phyloP scores from a whole-genome alignment of 92 coral and sea anemone species.

The Umimayanthus chanpuru region DNA sequence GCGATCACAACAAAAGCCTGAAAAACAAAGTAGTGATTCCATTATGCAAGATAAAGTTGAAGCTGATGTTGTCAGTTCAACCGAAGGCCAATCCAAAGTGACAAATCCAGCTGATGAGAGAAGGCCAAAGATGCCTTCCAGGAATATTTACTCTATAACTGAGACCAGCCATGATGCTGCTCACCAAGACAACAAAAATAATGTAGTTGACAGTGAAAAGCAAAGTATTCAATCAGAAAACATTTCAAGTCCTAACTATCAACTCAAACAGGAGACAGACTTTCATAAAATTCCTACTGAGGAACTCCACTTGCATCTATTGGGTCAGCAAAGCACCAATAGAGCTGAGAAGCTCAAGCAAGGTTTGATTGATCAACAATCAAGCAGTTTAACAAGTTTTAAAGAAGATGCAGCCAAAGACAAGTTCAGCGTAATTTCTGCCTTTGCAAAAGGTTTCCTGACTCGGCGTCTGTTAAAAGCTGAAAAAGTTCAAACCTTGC shows the following conservation, averaged over 20 bases:
- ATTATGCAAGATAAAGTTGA: constrained; percentile 5
- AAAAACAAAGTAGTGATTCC: constrained; percentile 4
- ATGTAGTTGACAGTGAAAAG: neutral
- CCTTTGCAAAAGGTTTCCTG: constrained; percentile 89
- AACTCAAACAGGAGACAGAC: constrained; percentile 20
- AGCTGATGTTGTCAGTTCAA: constrained; percentile 31
- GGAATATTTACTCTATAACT: constrained; percentile 73
- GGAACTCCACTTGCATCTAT: constrained; percentile 34
- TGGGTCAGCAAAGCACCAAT: neutral
- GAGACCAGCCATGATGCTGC: constrained; percentile 60
- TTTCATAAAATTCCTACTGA: constrained; percentile 45
- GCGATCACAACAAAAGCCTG: constrained; percentile 48
- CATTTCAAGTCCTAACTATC: neutral
- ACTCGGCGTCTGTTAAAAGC: constrained; percentile 83
- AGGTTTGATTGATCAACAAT: neutral
- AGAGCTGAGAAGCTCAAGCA: neutral
- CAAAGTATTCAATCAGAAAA: neutral
- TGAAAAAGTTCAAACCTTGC: constrained; percentile 73
- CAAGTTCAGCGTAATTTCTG: constrained; percentile 81
- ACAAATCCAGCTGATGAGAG: constrained; percentile 43
- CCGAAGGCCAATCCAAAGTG: constrained; percentile 20
- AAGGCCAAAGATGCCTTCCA: constrained; percentile 60
- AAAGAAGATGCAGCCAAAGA: constrained; percentile 45
- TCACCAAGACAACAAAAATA: constrained; percentile 12
- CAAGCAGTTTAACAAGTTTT: neutral